Conservation (phyloP, 30 jellyfish, hydroid and myxozoan genomes). For the Pelagia noctiluca region DNA sequence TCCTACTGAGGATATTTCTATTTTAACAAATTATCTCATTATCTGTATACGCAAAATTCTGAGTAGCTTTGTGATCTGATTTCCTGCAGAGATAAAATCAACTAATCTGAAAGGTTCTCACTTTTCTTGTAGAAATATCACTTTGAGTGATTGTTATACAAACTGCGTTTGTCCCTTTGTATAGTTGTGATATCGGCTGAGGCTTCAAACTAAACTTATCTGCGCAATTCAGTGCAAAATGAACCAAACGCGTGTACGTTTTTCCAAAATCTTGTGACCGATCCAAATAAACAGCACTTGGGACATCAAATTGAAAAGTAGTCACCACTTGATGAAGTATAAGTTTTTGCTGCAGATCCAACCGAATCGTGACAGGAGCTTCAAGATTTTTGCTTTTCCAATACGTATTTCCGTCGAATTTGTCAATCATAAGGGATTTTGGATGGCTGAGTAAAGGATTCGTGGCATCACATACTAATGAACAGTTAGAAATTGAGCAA, state of each 20-base stretch:
- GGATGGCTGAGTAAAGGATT: constrained; percentile 59
- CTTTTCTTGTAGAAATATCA: constrained; percentile 55
- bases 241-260: constrained; percentile 47
- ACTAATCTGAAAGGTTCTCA: too few species aligned
- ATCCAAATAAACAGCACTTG: constrained; percentile 72
- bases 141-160: constrained; percentile 73
- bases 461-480: constrained; percentile 78
- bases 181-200: too few species aligned
- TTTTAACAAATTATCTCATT: too few species aligned
- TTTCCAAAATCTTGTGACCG: constrained; percentile 90
- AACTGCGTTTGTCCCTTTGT: too few species aligned
- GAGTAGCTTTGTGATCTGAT: too few species aligned
- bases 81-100: too few species aligned
- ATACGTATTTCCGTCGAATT: constrained; percentile 60
- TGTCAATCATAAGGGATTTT: constrained; percentile 63
- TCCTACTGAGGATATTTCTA: too few species aligned
- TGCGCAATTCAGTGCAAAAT: constrained; percentile 77
- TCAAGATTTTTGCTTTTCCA: constrained; percentile 97
- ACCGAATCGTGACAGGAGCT: constrained; percentile 84
- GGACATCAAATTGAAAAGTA: constrained; percentile 84
- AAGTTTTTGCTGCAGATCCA: constrained; percentile 71
- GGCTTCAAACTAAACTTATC: constrained; percentile 33
- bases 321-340: constrained; percentile 84
- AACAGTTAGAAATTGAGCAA: constrained; percentile 48
- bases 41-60: too few species aligned